Base-by-base conservation (phyloP, 2,888 invertebrate genomes). In the Dastarcus helophoroides region DNA sequence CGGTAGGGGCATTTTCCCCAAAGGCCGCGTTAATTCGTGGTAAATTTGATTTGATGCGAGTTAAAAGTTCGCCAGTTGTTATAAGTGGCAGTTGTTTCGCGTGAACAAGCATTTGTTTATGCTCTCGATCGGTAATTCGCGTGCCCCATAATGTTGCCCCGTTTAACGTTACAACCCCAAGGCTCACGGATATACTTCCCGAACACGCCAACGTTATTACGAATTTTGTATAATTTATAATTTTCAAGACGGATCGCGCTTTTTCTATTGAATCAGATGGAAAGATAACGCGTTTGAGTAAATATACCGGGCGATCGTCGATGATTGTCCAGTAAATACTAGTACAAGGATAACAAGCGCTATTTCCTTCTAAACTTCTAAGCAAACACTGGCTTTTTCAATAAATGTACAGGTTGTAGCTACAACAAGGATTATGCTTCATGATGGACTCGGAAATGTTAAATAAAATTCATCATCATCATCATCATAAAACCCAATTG, bases 51-150 rank as follows among this genome's bases (percentile, higher is more conserved):
- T 55, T 53, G 50, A 48, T 43, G 48, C 50, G 43, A 47, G n/a
- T n/a, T n/a, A 44, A 49, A 11, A 52, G 48, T 52, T 51, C 50
- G 52, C 51, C 54, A 53, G 55, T 54, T 50, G 55, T 52, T 53
- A 33, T 57, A 60, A 60, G 58, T 58, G 58, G 58, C 54, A 50
- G 58, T 60, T 59, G 57, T 58, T 60, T 60, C 58, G 59, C 59
- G 59, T 59, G 60, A 60, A 60, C 59, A 56, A 60, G 58, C 60
- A 59, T 60, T 60, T 60, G 60, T 60, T 59, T 58, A 58, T 55
- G 58, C 58, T 57, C 30, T 54, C 57, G 59, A 60, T 60, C 53
- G 59, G 55, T 58, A 58, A 59, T 59, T 60, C 56, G 60, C 60
- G 60, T 60, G 59, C 55, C 51, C 56, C 52, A 50, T 56, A 56